phyloP scores from a whole-genome alignment of 1,140 invertebrate genomes.

The Drepana arcuata region DNA sequence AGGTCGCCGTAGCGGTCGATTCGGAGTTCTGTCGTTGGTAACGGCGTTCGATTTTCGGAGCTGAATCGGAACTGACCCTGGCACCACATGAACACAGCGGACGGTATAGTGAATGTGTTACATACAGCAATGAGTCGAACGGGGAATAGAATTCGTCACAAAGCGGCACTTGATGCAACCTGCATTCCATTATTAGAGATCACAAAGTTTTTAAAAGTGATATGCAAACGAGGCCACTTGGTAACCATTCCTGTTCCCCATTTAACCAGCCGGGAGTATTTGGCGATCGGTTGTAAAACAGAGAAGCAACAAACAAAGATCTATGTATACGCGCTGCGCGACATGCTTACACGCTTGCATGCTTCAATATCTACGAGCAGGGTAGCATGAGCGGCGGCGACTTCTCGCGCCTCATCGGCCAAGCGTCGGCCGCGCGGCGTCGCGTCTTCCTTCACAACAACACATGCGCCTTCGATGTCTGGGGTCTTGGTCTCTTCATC shows the following conservation, averaged over 20 bases:
- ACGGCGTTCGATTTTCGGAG: conserved; percentile 78
- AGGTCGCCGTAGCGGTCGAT: conserved; percentile 69
- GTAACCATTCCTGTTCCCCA: too few species aligned
- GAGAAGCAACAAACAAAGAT: conserved; percentile 19
- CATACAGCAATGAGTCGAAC: too few species aligned
- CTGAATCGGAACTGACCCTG: conserved; percentile 88
- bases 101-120: too few species aligned
- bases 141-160: too few species aligned
- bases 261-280: too few species aligned
- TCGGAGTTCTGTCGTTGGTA: conserved; percentile 76
- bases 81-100: conserved; percentile 34
- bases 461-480: conserved; percentile 42
- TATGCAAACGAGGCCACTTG: too few species aligned
- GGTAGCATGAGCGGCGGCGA: conserved; percentile 64
- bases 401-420: conserved; percentile 58
- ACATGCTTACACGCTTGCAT: conserved; percentile 73
- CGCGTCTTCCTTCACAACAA: conserved; percentile 57
- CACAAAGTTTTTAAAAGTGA: too few species aligned
- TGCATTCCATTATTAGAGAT: too few species aligned
- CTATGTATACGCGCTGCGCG: conserved; percentile 36
- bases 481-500: conserved; percentile 33
- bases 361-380: conserved; percentile 71
- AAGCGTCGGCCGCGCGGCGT: conserved; percentile 51
- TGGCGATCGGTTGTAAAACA: too few species aligned
- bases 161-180: too few species aligned